phyloP scores from a whole-genome alignment of 2,797 vertebrate species.

The Argentina silus region DNA sequence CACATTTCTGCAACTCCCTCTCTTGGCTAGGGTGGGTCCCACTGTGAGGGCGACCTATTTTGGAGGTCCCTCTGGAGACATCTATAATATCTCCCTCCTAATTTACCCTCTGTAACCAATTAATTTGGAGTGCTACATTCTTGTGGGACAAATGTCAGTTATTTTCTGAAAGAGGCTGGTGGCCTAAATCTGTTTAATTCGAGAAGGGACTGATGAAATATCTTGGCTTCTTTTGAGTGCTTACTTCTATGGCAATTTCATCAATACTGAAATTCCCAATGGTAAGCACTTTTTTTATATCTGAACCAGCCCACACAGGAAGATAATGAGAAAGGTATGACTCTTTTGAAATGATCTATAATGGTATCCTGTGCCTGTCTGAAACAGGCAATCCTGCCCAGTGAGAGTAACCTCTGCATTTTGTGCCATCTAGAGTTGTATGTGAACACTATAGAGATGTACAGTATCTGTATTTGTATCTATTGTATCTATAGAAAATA shows the following conservation, averaged over 20 bases:
- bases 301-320: not conserved
- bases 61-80: constrained; percentile 66
- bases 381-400: too few relatives aligned
- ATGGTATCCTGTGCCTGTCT: not conserved
- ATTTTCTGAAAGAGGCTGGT: constrained; percentile 69
- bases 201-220: constrained; percentile 38
- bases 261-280: too few relatives aligned
- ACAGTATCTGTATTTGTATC: too few relatives aligned
- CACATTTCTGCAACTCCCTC: constrained; percentile 63
- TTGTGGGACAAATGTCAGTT: constrained; percentile 71
- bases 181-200: constrained; percentile 69
- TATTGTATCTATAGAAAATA: not conserved
- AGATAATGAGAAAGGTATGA: not conserved
- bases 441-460: not conserved
- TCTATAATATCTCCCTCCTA: constrained; percentile 65
- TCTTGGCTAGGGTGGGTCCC: constrained; percentile 56
- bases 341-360: not conserved
- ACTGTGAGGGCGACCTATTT: constrained; percentile 70
- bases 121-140: constrained; percentile 72
- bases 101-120: constrained; percentile 70
- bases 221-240: not conserved
- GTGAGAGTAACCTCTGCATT: not conserved
- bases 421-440: constrained; percentile 24
- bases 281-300: not conserved
- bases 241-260: not conserved